Evolutionary conservation across 2,888 invertebrate genomes (phyloP).

Genomic region (Imbricaverruca yamaguchii): DNA sequence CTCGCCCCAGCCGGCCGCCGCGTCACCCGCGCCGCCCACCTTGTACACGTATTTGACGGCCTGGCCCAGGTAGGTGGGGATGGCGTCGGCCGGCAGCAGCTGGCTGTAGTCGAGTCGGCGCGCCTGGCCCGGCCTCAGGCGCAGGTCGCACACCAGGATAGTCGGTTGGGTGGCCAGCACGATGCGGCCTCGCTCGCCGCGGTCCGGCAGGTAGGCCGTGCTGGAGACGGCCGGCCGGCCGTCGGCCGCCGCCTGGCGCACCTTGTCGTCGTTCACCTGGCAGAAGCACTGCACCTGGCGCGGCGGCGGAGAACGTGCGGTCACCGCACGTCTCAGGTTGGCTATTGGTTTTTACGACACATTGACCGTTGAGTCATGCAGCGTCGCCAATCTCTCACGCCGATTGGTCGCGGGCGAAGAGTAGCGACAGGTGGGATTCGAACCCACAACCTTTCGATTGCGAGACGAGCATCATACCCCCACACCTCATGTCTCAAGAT

Average conservation of each 20-base stretch:
- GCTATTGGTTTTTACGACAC: no score
- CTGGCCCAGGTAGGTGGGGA: slow-evolving; percentile 90
- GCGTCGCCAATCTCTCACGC: no score
- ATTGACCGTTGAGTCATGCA: no score
- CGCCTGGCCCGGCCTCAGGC: slow-evolving; percentile 77
- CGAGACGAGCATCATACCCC: no score
- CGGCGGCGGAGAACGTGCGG: no score
- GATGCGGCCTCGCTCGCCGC: slow-evolving; percentile 74
- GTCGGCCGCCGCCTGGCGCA: slow-evolving; percentile 37
- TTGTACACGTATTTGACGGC: slow-evolving; percentile 95
- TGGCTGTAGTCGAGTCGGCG: slow-evolving; percentile 86
- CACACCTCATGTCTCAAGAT: no score
- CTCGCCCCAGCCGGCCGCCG: no score
- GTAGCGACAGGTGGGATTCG: no score
- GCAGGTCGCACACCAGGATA: slow-evolving; percentile 92
- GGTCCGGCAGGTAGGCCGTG: slow-evolving; percentile 52
- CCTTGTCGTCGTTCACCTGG: slow-evolving; percentile 62
- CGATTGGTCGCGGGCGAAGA: no score
- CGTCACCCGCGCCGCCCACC: slow-evolving; percentile 44
- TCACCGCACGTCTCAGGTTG: no score
- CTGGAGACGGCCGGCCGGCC: slow-evolving; percentile 38
- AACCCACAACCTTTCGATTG: no score
- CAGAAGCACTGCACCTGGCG: slow-evolving; percentile 78
- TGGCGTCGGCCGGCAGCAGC: slow-evolving; percentile 79
- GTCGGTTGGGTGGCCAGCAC: slow-evolving; percentile 90